Evolutionary conservation across 2,888 invertebrate genomes (phyloP), one percentile per base, ranked within the genome.

Genomic region (Agonopterix subpropinquella): DNA sequence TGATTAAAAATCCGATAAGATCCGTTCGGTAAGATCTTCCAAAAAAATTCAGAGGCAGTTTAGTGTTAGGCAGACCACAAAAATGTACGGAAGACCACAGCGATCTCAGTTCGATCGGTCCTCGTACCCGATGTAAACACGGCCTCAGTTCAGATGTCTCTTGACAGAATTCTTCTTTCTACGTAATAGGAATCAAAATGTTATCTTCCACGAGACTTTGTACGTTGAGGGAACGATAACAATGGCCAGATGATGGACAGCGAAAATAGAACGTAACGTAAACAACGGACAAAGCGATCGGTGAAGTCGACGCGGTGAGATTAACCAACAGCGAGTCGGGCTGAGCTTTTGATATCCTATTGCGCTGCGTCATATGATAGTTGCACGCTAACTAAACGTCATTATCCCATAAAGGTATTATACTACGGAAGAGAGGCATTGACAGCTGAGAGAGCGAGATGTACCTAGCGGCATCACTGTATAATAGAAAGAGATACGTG

Each of bases 241-340:
- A 88, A 88, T 86, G 86, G 66, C 84, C 83, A 86, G 85, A 86
- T 85, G 86, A 86, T 80, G 83, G 80, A 82, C 84, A 78, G 73
- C 82, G 73, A 82, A 88, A 88, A 88, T 88, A 88, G 86, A 85
- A 73, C 77, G 67, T 77, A 84, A 78, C 65, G 77, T 88, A 87
- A 87, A 88, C 87, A 84, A 60, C 80, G 82, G 80, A 83, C 85
- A 83, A 82, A 84, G 77, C 82, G 77, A 65, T 67, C 73, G 73
- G 43, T 41, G 41, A 8, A 9, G 43, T 47, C 43, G 37, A 13
- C 44, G 45, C 61, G 69, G 70, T 75, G 81, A 80, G 76, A 80
- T 75, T 79, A 79, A 77, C 80, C 80, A 79, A 70, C 67, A 58
- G 56, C 58, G 59, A 62, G 58, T 61, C 28, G 28, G 5, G 28